Percentiles rank a stretch among this genome's conserved stretches.
These are phyloP conservation scores for Mesorhabditis sp. DNA, from an alignment of 2,888 invertebrate species.

Conservation along the genomic window DNA sequence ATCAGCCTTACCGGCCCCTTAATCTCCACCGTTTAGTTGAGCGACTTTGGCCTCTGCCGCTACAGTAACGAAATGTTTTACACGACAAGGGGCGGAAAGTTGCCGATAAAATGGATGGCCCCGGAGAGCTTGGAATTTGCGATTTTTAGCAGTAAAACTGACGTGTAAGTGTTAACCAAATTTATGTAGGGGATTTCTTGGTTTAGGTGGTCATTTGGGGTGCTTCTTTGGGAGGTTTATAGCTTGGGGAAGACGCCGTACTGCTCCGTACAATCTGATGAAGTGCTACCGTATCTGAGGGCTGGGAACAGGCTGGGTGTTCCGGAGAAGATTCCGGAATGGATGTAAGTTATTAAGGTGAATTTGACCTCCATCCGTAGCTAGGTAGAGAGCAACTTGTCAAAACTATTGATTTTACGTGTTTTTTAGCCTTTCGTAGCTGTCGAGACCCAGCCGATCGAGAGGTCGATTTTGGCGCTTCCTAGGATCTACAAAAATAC, in stretches of 20 bases:
- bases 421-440: no score
- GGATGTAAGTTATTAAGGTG: background rate
- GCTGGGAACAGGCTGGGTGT: background rate
- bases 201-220: background rate
- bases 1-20: no score
- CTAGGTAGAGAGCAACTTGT: background rate
- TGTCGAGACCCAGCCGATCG: no score
- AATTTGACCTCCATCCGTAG: background rate
- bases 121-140: background rate
- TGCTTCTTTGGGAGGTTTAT: background rate
- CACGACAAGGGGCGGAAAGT: background rate
- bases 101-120: conserved; percentile 3
- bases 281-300: background rate
- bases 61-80: conserved; percentile 3
- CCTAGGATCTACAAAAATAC: background rate
- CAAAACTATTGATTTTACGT: background rate
- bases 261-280: background rate
- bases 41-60: background rate
- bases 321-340: conserved; percentile 2
- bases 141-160: background rate
- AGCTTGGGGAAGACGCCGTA: background rate
- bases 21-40: background rate
- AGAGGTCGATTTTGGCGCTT: background rate
- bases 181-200: background rate
- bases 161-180: background rate